Conservation (phyloP, 2,113 vertebrate species). For the Butorides virescens region DNA sequence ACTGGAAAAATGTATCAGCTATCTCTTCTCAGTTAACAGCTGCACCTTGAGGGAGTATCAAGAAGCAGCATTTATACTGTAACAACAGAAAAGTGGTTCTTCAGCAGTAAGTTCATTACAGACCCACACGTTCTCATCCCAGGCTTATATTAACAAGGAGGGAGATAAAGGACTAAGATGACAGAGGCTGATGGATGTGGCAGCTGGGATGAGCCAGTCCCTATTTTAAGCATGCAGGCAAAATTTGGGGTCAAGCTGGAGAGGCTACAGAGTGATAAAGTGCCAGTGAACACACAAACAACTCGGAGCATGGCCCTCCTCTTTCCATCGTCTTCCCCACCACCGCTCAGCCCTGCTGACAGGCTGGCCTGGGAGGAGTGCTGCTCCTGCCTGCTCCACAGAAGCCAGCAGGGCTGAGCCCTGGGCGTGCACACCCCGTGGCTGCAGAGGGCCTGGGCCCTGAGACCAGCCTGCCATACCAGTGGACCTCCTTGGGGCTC, state of each 20-base stretch:
- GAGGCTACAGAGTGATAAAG: not conserved
- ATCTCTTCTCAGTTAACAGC: not conserved
- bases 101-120: not conserved
- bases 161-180: constrained; percentile 30
- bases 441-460: not conserved
- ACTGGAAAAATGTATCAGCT: not conserved
- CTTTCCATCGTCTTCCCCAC: not conserved
- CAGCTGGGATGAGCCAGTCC: constrained; percentile 50
- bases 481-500: not conserved
- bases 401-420: not conserved
- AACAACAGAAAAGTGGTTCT: not conserved
- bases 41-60: not conserved
- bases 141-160: constrained; percentile 32
- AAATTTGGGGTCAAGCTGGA: constrained; percentile 32
- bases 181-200: constrained; percentile 46
- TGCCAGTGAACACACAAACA: constrained; percentile 30
- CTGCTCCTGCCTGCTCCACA: not conserved
- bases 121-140: constrained; percentile 11
- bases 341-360: not conserved
- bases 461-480: not conserved
- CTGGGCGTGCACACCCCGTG: not conserved
- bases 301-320: not conserved
- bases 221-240: constrained; percentile 61
- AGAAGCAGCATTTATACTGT: not conserved
- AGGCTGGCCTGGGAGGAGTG: not conserved